Evolutionary conservation across 2,113 vertebrate species (phyloP).

Genomic region (Cranoglanis bouderius): DNA sequence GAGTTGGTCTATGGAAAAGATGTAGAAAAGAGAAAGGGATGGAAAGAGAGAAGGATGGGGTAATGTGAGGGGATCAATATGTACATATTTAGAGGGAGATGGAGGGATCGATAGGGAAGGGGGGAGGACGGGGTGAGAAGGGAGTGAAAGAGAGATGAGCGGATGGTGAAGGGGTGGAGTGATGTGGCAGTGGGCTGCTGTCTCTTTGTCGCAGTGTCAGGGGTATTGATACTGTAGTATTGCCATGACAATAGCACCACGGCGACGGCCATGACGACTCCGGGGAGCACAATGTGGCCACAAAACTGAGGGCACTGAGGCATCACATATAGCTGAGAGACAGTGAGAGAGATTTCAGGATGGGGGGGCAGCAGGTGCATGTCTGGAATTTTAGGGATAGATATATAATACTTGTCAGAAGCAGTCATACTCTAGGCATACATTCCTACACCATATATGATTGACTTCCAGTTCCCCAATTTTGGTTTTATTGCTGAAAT

Average conservation of each 20-base stretch:
- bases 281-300: conserved; percentile 77
- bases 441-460: background rate
- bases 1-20: conserved; percentile 33
- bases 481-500: background rate
- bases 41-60: conserved; percentile 29
- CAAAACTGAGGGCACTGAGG: conserved; percentile 77
- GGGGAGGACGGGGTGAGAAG: conserved; percentile 29
- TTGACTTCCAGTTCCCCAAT: background rate
- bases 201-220: conserved; percentile 83
- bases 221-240: conserved; percentile 80
- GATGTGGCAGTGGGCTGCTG: conserved; percentile 75
- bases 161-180: conserved; percentile 73
- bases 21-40: conserved; percentile 53
- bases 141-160: conserved; percentile 40
- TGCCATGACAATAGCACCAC: conserved; percentile 73
- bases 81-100: conserved; percentile 75
- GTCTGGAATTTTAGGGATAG: conserved; percentile 27
- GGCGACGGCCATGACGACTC: conserved; percentile 75
- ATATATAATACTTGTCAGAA: conserved; percentile 7
- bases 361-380: conserved; percentile 46
- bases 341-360: conserved; percentile 23
- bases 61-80: conserved; percentile 66
- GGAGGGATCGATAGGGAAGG: conserved; percentile 59
- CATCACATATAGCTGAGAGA: conserved; percentile 62
- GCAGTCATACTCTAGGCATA: background rate